A percentile compares a stretch with the other conserved stretches of the same genome.
Conservation (phyloP, 1,140 invertebrate genomes). For the Acyrthosiphon pisum region DNA sequence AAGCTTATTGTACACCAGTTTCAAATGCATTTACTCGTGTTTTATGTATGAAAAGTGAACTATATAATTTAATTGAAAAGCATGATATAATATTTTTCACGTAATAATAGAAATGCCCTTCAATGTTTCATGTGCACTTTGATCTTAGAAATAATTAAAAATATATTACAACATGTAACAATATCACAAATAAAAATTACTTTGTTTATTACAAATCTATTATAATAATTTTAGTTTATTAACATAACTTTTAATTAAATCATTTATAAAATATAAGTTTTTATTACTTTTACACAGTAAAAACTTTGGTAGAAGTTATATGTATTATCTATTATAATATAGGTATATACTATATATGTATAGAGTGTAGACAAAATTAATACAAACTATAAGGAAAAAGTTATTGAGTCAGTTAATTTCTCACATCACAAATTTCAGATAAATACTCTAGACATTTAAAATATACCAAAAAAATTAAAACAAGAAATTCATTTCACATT, state of each 20-base stretch:
- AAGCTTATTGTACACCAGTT: not conserved
- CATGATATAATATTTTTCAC: not conserved
- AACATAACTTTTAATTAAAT: not conserved
- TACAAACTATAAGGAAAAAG: not conserved
- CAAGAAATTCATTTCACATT: not conserved
- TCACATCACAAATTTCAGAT: no score
- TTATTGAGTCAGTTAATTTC: not conserved
- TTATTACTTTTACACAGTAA: not conserved
- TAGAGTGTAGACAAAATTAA: no score
- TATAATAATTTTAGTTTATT: not conserved
- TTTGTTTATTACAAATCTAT: not conserved
- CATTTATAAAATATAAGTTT: not conserved
- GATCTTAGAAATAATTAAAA: no score
- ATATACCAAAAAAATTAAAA: not conserved
- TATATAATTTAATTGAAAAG: not conserved
- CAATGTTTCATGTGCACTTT: not conserved
- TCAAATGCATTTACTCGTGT: not conserved
- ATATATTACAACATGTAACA: no score
- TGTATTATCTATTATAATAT: no score
- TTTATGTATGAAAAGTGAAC: not conserved
- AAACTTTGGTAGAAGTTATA: no score
- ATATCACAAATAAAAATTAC: no score
- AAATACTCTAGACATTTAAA: not conserved
- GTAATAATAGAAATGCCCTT: not conserved
- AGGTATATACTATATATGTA: no score